phyloP scores from a whole-genome alignment of 2,113 vertebrate species.

The Oryzias woworae region DNA sequence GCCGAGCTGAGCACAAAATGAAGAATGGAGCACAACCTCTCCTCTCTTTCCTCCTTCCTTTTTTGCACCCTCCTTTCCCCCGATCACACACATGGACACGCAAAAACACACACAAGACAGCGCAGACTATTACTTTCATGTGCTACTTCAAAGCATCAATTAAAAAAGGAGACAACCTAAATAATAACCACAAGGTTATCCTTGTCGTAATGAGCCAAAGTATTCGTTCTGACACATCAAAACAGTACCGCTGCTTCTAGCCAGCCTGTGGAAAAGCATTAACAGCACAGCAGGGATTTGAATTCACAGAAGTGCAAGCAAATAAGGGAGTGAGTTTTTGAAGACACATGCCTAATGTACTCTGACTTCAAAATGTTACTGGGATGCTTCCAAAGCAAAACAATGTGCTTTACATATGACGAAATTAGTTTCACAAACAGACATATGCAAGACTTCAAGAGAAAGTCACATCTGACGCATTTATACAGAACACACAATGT shows the following conservation, averaged over 20 bases:
- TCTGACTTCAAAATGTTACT: constrained; percentile 26
- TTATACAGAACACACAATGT: too few species aligned
- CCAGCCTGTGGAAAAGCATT: constrained; percentile 45
- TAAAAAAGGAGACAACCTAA: constrained; percentile 58
- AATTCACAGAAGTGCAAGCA: constrained; percentile 28
- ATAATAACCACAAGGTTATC: constrained; percentile 67
- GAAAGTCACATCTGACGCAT: too few species aligned
- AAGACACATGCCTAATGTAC: constrained; percentile 26
- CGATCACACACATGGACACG: constrained; percentile 1
- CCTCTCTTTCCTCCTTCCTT: neutral
- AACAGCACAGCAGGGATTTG: constrained; percentile 41
- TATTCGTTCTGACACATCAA: constrained; percentile 65
- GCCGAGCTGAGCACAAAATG: constrained; percentile 44
- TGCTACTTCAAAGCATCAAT: constrained; percentile 73
- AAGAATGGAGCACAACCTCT: constrained; percentile 26
- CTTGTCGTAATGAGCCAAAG: constrained; percentile 53
- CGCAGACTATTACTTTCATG: constrained; percentile 53
- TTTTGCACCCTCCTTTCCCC: neutral
- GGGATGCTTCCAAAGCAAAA: constrained; percentile 4
- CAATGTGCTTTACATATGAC: constrained; percentile 3
- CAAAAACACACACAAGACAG: constrained; percentile 7
- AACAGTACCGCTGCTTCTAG: constrained; percentile 46
- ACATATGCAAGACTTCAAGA: too few species aligned
- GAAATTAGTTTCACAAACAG: constrained; percentile 6
- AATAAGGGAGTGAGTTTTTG: constrained; percentile 32